Conservation (phyloP, 2,797 vertebrate genomes). For the Hippocampus kuda region DNA sequence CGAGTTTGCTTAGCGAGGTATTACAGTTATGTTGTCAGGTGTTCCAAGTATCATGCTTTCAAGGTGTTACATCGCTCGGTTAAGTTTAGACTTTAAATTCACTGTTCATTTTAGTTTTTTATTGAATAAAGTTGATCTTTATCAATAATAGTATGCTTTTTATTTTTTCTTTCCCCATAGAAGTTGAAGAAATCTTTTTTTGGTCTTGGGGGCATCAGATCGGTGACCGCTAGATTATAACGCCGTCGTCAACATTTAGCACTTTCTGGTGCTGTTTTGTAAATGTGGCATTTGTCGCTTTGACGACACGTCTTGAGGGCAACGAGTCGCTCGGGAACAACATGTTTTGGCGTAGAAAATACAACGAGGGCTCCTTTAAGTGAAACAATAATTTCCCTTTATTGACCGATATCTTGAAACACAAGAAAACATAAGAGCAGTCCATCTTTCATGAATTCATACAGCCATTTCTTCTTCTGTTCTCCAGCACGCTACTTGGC, state of each 20-base stretch:
- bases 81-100: no score
- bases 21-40: background rate
- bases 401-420: conserved; percentile 48
- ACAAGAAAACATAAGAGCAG: conserved; percentile 40
- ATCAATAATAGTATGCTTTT: no score
- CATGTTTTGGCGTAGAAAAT: conserved; percentile 1
- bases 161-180: background rate
- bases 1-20: no score
- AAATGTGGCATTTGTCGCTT: no score
- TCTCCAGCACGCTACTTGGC: conserved; percentile 31
- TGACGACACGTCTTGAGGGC: conserved; percentile 10
- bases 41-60: background rate
- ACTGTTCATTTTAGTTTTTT: background rate
- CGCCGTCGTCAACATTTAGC: no score
- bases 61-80: no score
- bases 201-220: background rate
- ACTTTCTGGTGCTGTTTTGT: background rate
- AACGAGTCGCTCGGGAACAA: background rate
- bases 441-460: conserved; percentile 37
- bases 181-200: background rate
- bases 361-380: conserved; percentile 3
- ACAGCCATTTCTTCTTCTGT: conserved; percentile 16
- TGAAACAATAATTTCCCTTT: conserved; percentile 41
- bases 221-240: background rate
- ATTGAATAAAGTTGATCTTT: background rate